Conservation (phyloP, 2,888 invertebrate genomes). For the Hyalella azteca region DNA sequence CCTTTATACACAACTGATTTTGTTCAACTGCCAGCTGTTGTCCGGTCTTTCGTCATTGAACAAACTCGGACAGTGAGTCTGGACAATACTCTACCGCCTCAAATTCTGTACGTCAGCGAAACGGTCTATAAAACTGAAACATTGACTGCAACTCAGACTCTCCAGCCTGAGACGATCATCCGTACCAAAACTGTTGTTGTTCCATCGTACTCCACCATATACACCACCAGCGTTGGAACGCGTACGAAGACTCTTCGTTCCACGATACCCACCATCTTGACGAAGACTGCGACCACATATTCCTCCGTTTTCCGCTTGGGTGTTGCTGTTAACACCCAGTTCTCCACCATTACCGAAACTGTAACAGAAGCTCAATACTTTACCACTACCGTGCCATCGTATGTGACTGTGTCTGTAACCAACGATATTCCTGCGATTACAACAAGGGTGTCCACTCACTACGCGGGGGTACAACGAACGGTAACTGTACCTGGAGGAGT, state of each 20-base stretch:
- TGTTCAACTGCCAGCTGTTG: background rate
- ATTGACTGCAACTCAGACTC: slow-evolving; percentile 9
- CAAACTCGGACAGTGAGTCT: background rate
- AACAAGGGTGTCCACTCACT: background rate
- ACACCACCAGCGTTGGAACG: background rate
- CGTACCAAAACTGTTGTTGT: background rate
- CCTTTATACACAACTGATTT: background rate
- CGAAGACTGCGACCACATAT: background rate
- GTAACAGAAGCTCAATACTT: background rate
- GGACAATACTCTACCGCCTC: background rate
- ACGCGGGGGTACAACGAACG: background rate
- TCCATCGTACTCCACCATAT: slow-evolving; percentile 17
- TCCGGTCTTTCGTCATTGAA: background rate
- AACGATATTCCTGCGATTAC: background rate
- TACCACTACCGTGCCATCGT: background rate
- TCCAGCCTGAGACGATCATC: slow-evolving; percentile 6
- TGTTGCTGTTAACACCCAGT: slow-evolving; percentile 12
- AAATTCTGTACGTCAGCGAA: background rate
- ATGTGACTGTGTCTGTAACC: background rate
- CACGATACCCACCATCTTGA: background rate
- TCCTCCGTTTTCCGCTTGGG: slow-evolving; percentile 10
- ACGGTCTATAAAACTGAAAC: slow-evolving; percentile 4
- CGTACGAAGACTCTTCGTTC: slow-evolving; percentile 13
- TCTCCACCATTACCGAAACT: background rate
- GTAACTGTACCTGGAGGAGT: background rate